phyloP scores from a whole-genome alignment of 2,113 vertebrate species.

The Bubo scandiacus region DNA sequence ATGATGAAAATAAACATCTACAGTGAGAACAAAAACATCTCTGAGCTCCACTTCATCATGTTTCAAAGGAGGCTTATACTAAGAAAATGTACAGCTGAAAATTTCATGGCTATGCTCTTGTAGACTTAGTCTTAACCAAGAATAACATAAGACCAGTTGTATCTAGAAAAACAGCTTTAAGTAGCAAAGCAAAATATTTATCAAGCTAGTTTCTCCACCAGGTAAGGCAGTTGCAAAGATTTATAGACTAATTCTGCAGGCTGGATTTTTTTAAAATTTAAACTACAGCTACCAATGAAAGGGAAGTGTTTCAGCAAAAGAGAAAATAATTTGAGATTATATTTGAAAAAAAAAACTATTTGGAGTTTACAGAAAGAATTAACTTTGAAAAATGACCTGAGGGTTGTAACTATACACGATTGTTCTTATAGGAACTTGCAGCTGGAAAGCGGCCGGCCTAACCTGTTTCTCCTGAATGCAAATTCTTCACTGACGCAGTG shows the following conservation, averaged over 20 bases:
- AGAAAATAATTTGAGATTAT: background rate
- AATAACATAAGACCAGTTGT: background rate
- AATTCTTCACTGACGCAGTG: background rate
- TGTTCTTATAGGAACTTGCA: slow-evolving; percentile 12
- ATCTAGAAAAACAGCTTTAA: background rate
- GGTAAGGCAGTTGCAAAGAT: background rate
- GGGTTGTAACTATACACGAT: background rate
- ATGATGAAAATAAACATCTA: background rate
- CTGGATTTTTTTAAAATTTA: background rate
- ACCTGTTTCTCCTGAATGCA: slow-evolving; percentile 60
- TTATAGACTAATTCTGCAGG: background rate
- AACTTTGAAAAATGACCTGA: slow-evolving; percentile 15
- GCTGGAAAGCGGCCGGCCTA: background rate
- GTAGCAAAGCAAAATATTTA: slow-evolving; percentile 4
- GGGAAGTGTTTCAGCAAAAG: background rate
- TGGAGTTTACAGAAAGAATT: background rate
- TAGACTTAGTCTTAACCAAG: background rate
- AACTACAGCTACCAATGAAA: background rate
- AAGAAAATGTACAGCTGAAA: background rate
- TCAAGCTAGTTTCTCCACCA: background rate
- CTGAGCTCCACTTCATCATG: background rate
- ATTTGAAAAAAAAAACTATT: background rate
- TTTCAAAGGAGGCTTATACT: slow-evolving; percentile 4
- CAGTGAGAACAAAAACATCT: background rate
- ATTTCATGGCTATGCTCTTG: background rate